Evolutionary conservation across 1,140 invertebrate genomes (phyloP).

Genomic region (Aphaenogaster floridana): DNA sequence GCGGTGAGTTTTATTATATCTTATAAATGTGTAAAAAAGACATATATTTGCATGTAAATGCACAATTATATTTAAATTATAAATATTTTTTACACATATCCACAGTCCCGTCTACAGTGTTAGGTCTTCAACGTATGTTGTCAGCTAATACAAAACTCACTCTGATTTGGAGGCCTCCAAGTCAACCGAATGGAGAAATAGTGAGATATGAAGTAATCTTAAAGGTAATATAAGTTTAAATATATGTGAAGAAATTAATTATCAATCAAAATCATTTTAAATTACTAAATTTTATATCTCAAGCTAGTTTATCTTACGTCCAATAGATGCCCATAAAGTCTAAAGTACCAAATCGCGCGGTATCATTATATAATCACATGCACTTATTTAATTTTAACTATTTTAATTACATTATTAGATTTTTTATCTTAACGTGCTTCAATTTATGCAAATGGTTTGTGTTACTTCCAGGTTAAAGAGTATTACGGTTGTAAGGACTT

Average conservation of each 20-base stretch:
- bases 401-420: neutral
- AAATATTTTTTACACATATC: neutral
- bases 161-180: conserved; percentile 62
- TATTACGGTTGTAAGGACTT: conserved; percentile 44
- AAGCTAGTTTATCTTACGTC: neutral
- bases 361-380: neutral
- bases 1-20: conserved; percentile 46
- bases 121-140: neutral
- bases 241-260: neutral
- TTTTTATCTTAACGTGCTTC: neutral
- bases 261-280: neutral
- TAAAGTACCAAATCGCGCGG: neutral
- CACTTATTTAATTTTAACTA: neutral
- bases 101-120: conserved; percentile 63
- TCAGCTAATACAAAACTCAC: neutral
- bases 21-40: no score
- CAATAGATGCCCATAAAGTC: neutral
- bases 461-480: neutral
- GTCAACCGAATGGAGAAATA: conserved; percentile 48
- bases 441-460: neutral
- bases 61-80: neutral
- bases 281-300: neutral
- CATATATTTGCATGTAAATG: neutral
- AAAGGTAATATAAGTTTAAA: conserved; percentile 53
- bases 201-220: conserved; percentile 52